phyloP scores from a whole-genome alignment of 1,140 invertebrate species.

The Cephus cinctus region DNA sequence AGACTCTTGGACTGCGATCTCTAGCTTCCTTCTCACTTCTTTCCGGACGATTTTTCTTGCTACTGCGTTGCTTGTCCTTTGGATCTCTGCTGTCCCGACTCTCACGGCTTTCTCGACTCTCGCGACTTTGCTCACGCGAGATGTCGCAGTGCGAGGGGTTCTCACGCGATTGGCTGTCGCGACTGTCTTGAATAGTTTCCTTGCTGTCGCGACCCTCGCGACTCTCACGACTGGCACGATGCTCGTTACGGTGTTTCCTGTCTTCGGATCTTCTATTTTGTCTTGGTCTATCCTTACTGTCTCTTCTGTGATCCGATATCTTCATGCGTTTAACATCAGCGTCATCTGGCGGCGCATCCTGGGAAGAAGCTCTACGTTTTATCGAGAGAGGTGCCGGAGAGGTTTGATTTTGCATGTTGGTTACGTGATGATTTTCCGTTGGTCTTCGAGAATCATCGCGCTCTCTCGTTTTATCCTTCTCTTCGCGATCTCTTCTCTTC shows the following conservation, averaged over 20 bases:
- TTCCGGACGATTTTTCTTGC: slow-evolving; percentile 21
- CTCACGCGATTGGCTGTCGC: slow-evolving; percentile 33
- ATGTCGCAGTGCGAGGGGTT: slow-evolving; percentile 31
- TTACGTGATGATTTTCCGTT: slow-evolving; percentile 38
- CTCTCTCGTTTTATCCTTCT: slow-evolving; percentile 22
- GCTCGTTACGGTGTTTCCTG: slow-evolving; percentile 49
- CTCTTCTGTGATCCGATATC: slow-evolving; percentile 63
- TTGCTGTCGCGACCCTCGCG: slow-evolving; percentile 36
- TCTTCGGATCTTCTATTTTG: slow-evolving; percentile 51
- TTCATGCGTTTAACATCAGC: slow-evolving; percentile 69
- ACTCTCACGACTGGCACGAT: slow-evolving; percentile 34
- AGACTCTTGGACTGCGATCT: slow-evolving; percentile 49
- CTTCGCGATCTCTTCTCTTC: slow-evolving; percentile 15
- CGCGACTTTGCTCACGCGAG: slow-evolving; percentile 41
- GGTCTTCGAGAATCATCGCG: too few relatives aligned
- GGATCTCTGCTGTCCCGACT: slow-evolving; percentile 24
- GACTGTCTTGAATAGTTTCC: slow-evolving; percentile 30
- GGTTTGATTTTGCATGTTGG: slow-evolving; percentile 31
- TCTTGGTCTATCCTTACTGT: slow-evolving; percentile 68
- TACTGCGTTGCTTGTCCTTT: slow-evolving; percentile 26
- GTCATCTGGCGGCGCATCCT: slow-evolving; percentile 69
- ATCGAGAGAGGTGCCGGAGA: slow-evolving; percentile 65
- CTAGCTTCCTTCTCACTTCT: slow-evolving; percentile 21
- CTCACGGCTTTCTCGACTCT: slow-evolving; percentile 27
- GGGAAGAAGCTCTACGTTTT: slow-evolving; percentile 75